Evolutionary conservation across 2,888 invertebrate species (phyloP).

Genomic region (Mythimna albipuncta): DNA sequence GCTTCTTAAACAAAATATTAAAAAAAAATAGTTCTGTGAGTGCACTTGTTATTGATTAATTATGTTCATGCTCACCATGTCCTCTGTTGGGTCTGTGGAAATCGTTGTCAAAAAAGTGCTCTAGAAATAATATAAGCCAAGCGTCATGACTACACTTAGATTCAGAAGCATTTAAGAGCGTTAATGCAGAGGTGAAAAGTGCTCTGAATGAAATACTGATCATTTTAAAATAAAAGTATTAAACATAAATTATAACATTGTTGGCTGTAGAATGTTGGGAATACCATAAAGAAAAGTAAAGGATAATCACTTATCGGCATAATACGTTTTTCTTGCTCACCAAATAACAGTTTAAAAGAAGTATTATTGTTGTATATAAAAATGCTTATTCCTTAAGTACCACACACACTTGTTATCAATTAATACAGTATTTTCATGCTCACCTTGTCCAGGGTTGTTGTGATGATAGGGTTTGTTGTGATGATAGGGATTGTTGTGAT

Average conservation of each 20-base stretch:
- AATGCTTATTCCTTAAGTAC: not conserved
- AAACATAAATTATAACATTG: no score
- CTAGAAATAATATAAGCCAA: conserved; percentile 38
- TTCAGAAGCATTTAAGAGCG: not conserved
- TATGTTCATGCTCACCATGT: conserved; percentile 16
- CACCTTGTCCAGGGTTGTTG: conserved; percentile 13
- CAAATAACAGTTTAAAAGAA: not conserved
- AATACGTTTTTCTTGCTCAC: not conserved
- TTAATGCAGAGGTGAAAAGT: not conserved
- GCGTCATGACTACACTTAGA: not conserved
- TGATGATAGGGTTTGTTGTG: conserved; percentile 5
- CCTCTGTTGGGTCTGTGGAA: not conserved
- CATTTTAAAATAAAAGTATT: no score
- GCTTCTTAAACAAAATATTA: no score
- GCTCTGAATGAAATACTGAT: not conserved
- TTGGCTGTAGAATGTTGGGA: no score
- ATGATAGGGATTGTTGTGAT: conserved; percentile 17
- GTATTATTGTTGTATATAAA: not conserved
- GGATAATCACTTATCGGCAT: not conserved
- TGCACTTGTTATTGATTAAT: no score
- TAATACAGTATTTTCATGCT: conserved; percentile 3
- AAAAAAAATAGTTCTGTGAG: not conserved
- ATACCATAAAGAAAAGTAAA: not conserved
- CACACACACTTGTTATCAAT: not conserved
- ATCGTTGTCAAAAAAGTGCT: conserved; percentile 29